A percentile compares a stretch with the other conserved stretches of the same genome.
Conservation (phyloP, 2,888 invertebrate genomes). For the Phaonia tiefii region DNA sequence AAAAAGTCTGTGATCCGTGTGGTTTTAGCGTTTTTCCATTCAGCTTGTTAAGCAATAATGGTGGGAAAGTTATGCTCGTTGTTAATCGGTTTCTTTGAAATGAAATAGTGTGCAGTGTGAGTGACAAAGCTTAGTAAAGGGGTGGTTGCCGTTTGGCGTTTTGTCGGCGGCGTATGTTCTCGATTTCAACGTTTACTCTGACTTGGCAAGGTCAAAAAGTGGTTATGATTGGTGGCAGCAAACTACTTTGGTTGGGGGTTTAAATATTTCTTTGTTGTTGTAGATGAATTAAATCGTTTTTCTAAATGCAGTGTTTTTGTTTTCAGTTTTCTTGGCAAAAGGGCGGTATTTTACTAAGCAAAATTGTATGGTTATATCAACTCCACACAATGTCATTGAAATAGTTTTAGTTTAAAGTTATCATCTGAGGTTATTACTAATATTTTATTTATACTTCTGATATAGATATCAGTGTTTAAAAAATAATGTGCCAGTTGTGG, state of each 20-base stretch:
- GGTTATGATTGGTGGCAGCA: conserved; percentile 29
- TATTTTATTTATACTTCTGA: conserved; percentile 14
- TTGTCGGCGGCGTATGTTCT: conserved; percentile 44
- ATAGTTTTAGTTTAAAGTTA: conserved; percentile 6
- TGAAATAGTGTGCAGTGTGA: background rate
- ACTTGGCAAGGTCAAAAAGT: conserved; percentile 60
- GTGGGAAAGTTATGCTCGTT: conserved; percentile 51
- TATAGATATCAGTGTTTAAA: too few species aligned
- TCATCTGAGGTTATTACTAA: background rate
- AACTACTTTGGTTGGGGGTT: background rate
- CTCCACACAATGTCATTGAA: conserved; percentile 53
- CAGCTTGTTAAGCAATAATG: conserved; percentile 49
- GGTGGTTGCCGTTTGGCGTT: conserved; percentile 37
- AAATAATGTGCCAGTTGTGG: too few species aligned
- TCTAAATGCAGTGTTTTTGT: background rate
- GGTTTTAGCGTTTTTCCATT: background rate
- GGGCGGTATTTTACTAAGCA: conserved; percentile 15
- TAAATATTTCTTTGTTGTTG: too few species aligned
- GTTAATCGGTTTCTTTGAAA: conserved; percentile 36
- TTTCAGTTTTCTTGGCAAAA: conserved; percentile 2
- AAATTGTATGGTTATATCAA: background rate
- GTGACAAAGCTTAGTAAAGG: conserved; percentile 20
- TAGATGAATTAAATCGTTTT: too few species aligned
- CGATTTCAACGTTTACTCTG: conserved; percentile 48
- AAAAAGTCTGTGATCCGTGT: background rate